Percentiles rank a stretch among this genome's conserved stretches.
Evolutionary conservation across 2,797 vertebrate genomes (phyloP).

Genomic region (Cheirogaleus major): DNA sequence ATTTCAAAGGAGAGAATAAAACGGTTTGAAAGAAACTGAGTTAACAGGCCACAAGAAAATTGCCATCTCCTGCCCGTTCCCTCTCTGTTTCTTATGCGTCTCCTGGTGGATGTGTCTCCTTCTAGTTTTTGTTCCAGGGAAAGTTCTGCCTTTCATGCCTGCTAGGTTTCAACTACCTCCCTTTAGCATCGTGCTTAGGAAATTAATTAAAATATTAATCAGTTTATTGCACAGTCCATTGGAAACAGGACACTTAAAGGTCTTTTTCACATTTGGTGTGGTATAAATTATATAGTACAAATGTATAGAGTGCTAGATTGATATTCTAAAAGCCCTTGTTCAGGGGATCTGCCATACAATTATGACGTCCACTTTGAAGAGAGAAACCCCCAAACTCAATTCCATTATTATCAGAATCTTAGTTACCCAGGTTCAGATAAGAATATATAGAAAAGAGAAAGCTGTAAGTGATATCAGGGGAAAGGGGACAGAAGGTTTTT

Average conservation of each 20-base stretch:
- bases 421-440: conserved; percentile 53
- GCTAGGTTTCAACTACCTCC: conserved; percentile 77
- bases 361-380: conserved; percentile 4
- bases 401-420: conserved; percentile 9
- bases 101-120: conserved; percentile 54
- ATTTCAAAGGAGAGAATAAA: background rate
- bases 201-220: conserved; percentile 86
- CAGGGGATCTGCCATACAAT: conserved; percentile 23
- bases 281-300: conserved; percentile 75
- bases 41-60: conserved; percentile 26
- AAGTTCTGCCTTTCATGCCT: conserved; percentile 73
- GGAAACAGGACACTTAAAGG: conserved; percentile 79
- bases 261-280: conserved; percentile 72
- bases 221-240: conserved; percentile 82
- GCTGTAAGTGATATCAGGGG: background rate
- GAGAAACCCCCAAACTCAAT: conserved; percentile 62
- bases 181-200: conserved; percentile 80
- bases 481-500: conserved; percentile 6
- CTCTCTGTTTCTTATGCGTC: conserved; percentile 67
- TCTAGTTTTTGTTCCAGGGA: conserved; percentile 62
- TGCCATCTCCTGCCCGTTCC: background rate
- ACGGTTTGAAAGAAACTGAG: background rate
- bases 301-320: conserved; percentile 66
- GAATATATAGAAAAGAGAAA: conserved; percentile 26
- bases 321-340: conserved; percentile 71